Base-by-base conservation (phyloP, 2,113 vertebrate genomes). In the Sebastes schlegelii region DNA sequence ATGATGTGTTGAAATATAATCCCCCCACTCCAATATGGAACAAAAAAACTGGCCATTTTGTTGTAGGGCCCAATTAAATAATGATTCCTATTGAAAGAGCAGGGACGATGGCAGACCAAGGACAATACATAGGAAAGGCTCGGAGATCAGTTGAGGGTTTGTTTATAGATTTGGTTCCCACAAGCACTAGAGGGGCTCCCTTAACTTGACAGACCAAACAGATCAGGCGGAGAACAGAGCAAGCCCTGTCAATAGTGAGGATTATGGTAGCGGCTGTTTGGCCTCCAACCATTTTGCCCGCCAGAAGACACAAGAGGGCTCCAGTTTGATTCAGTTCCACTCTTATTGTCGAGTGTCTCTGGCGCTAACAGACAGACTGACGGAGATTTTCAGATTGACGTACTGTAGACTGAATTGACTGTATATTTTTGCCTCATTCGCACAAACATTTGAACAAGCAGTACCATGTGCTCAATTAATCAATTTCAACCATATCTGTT, bases 211-310 rank as follows among this genome's bases (percentile, higher is more conserved):
- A 92, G 77, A 93, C 91, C 86, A 91, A 91, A 91, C 91, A 92
- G 89, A 91, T 80, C 90, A 89, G 89, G 85, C 80, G 0, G 85
- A 91, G 91, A 92, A 94, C 86, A 91, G 91, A 90, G 86, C 83
- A 69, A 75, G 71, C 90, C 82, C 88, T 85, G 88, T 91, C 91
- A 93, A 93, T 94, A 89, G 91, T 77, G 84, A 82, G 92, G 92
- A 94, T 94, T 94, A 93, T 90, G 79, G 86, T 77, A 88, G 88
- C 88, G 89, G 91, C 91, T 92, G 91, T 94, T 93, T 93, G 93
- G 91, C 91, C 92, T 89, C 85, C 85, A 91, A 91, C 91, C 91
- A 92, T 93, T 92, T 91, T 82, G 83, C 89, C 88, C 82, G 85
- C 88, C 82, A 89, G 90, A 90, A 94, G 88, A 94, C 90, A 93